Evolutionary conservation across 1,140 invertebrate genomes (phyloP).

Genomic region (Spodoptera frugiperda): DNA sequence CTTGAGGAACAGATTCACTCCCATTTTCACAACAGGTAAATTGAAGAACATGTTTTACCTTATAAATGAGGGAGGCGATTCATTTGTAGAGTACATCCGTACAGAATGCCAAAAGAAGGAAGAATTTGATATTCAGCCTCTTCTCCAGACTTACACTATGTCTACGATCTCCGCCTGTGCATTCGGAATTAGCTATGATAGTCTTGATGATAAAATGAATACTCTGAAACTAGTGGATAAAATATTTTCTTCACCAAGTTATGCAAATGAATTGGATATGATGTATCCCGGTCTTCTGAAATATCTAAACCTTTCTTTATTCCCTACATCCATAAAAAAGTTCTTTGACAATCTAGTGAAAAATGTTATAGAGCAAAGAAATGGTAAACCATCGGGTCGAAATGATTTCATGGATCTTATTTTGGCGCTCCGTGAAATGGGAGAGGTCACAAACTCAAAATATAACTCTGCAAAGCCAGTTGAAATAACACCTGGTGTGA

Average conservation of each 20-base stretch:
- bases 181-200: conserved; percentile 85
- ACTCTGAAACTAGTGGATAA: conserved; percentile 52
- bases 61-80: conserved; percentile 65
- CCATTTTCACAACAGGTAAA: conserved; percentile 86
- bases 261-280: conserved; percentile 50
- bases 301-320: conserved; percentile 43
- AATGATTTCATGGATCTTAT: conserved; percentile 56
- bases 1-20: conserved; percentile 83
- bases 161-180: conserved; percentile 85
- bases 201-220: conserved; percentile 30
- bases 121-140: conserved; percentile 72
- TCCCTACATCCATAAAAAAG: conserved; percentile 27
- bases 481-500: conserved; percentile 52
- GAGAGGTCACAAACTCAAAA: neutral
- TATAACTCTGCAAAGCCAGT: neutral
- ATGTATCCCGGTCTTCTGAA: conserved; percentile 51
- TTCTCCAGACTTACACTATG: conserved; percentile 74
- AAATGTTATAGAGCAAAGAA: conserved; percentile 46
- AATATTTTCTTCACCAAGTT: conserved; percentile 32
- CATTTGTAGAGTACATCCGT: conserved; percentile 63
- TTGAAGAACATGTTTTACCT: conserved; percentile 79
- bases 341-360: conserved; percentile 49
- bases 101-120: conserved; percentile 43
- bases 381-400: conserved; percentile 49
- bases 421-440: conserved; percentile 61